Base-by-base conservation (phyloP, 2,888 invertebrate species). In the Caenorhabditis auriculariae region DNA sequence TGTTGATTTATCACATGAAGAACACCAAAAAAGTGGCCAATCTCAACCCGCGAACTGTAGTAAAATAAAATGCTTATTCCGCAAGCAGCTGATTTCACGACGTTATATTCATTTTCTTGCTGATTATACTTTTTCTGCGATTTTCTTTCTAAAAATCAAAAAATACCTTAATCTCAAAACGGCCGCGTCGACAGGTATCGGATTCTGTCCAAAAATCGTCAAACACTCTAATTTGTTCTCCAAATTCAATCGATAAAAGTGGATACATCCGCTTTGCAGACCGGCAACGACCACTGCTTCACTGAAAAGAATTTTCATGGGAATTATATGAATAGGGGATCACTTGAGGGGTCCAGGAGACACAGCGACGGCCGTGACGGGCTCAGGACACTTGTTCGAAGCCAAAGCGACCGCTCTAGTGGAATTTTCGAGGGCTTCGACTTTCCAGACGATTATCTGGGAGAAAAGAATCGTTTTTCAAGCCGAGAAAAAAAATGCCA, bases 311-410 rank as follows among this genome's bases (percentile, higher is more conserved):
- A 15, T 17, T 19, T 21, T 42, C 28, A 5, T 24, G 17, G 41
- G 24, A 27, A 12, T 35, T 6, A 23, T 23, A 7, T 49, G 6
- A 6, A 6, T n/a, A 15, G 21, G 19, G 26, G 23, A 5, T 4
- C 39, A 58, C 54, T 38, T 32, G 19, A 47, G 28, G 23, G 21
- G 5, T n/a, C 41, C 44, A 29, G 19, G 44, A 17, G 51, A 43
- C 5, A 52, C 63, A 2, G 60, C 60, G 7, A 70, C 55, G 7
- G 70, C 68, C 0, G 67, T 70, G 9, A 70, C 54, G 5, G 70
- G 60, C 27, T 66, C 56, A 6, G 41, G 41, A 5, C 54, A 41
- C 29, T 65, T 70, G 26, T 46, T 23, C 3, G 55, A 41, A 12
- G 49, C 43, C 1, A 38, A 17, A 9, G 52, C 54, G 12, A 12